A percentile compares a stretch with the other conserved stretches of the same genome.
Conservation (phyloP, 2,113 vertebrate genomes). For the Mesitornis unicolor region DNA sequence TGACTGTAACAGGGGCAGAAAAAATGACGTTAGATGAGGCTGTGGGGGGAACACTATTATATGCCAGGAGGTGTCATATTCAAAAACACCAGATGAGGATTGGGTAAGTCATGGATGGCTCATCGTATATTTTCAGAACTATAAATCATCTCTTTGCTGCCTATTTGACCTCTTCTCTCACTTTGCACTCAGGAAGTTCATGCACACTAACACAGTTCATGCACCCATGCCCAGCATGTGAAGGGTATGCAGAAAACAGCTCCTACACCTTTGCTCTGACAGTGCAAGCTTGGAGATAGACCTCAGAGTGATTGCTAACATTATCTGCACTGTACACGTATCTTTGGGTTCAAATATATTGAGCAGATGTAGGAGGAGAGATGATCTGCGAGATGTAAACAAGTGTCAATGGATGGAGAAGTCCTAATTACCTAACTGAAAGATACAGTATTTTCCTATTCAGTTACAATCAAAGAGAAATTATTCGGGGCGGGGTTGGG, state of each 20-base stretch:
- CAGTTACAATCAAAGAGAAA: not conserved
- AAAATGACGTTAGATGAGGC: not conserved
- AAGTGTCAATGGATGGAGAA: not conserved
- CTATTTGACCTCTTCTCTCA: not conserved
- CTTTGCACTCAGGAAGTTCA: not conserved
- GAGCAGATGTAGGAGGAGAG: not conserved
- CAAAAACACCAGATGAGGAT: not conserved
- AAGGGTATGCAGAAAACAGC: not conserved
- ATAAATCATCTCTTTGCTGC: not conserved
- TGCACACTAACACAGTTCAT: too few relatives aligned
- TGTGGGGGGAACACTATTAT: not conserved
- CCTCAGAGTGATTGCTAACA: not conserved
- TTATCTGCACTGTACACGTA: rapidly evolving
- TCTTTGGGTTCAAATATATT: rapidly evolving
- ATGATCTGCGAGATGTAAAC: not conserved
- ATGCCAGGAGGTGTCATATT: not conserved
- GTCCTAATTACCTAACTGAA: not conserved
- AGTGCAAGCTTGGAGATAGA: not conserved
- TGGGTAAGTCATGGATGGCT: not conserved
- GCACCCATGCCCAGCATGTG: not conserved
- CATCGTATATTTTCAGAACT: not conserved
- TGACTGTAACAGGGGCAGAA: not conserved
- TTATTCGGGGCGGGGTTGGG: not conserved
- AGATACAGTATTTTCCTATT: not conserved
- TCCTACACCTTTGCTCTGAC: not conserved